A percentile compares a stretch with the other conserved stretches of the same genome.
Evolutionary conservation across 2,113 vertebrate genomes (phyloP).

Genomic region (Mellivora capensis): DNA sequence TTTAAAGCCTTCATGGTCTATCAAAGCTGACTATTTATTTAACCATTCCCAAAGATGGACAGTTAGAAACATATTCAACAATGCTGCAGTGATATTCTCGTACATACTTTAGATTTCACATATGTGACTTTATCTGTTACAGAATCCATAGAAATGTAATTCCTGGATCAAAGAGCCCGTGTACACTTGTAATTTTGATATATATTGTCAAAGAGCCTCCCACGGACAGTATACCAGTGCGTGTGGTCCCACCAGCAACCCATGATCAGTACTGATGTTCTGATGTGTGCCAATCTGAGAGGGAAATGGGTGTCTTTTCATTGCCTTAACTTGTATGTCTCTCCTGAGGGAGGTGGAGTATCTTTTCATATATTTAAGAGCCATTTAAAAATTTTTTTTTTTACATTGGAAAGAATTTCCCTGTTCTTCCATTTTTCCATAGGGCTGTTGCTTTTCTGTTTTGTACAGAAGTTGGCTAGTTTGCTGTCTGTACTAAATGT

Average conservation of each 20-base stretch:
- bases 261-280: background rate
- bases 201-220: background rate
- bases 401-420: background rate
- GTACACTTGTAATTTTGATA: background rate
- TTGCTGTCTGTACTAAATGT: background rate
- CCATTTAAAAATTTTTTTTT: background rate
- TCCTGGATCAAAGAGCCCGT: background rate
- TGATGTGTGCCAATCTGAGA: background rate
- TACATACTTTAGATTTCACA: background rate
- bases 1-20: background rate
- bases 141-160: background rate
- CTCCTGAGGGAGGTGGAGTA: background rate
- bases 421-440: background rate
- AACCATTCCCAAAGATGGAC: background rate
- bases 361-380: background rate
- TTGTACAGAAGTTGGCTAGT: background rate
- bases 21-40: background rate
- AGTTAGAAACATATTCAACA: background rate
- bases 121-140: background rate
- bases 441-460: background rate
- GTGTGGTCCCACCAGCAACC: rapidly evolving
- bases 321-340: background rate
- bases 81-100: background rate
- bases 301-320: background rate
- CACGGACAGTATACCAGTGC: no score